Evolutionary conservation across 2,113 vertebrate species (phyloP).

Genomic region (Hippopotamus amphibius): DNA sequence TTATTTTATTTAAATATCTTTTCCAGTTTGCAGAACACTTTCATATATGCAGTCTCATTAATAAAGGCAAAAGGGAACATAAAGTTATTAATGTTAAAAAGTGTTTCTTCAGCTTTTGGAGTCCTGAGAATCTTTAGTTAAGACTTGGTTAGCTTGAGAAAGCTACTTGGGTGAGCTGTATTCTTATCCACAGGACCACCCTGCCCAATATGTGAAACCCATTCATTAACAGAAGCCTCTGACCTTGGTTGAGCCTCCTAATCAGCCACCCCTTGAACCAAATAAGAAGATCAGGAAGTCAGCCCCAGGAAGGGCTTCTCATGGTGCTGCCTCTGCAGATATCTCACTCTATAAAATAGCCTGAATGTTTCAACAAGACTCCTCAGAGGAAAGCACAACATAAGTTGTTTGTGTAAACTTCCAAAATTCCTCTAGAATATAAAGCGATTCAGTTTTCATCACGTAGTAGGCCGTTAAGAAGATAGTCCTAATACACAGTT

Average conservation of each 20-base stretch:
- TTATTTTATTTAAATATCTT: slow-evolving; percentile 27
- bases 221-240: not conserved
- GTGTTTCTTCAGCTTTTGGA: not conserved
- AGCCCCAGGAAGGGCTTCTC: not conserved
- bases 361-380: not conserved
- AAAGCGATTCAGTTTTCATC: not conserved
- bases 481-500: not conserved
- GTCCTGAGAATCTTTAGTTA: not conserved
- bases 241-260: not conserved
- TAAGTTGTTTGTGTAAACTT: not conserved
- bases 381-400: not conserved
- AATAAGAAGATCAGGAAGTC: not conserved
- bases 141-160: not conserved
- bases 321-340: not conserved
- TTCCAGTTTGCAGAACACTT: not conserved
- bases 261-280: not conserved
- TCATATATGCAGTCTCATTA: not conserved
- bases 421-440: not conserved
- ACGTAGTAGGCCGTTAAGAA: not conserved
- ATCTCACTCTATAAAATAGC: not conserved
- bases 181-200: not conserved
- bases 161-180: not conserved
- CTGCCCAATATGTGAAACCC: not conserved
- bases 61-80: not conserved
- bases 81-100: not conserved